Evolutionary conservation across 2,113 vertebrate species (phyloP).

Genomic region (Nyctereutes procyonoides): DNA sequence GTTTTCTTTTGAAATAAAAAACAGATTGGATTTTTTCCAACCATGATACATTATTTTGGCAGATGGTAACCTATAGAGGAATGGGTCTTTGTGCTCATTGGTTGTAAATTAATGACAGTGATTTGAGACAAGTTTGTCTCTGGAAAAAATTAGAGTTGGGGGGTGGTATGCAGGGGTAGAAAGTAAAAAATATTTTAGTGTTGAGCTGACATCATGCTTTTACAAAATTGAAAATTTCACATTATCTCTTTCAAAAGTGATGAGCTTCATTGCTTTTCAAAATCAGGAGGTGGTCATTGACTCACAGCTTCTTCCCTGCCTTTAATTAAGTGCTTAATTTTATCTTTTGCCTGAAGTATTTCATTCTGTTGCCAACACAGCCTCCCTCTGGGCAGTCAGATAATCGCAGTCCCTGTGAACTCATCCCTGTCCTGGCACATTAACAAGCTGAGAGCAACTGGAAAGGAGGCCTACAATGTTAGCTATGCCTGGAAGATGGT

Average conservation of each 20-base stretch:
- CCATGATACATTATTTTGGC: constrained; percentile 54
- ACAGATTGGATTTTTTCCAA: constrained; percentile 55
- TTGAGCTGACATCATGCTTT: constrained; percentile 37
- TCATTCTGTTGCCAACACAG: constrained; percentile 85
- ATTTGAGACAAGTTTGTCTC: constrained; percentile 54
- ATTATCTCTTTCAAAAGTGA: constrained; percentile 50
- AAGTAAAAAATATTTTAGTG: not conserved
- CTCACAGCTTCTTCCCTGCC: constrained; percentile 49
- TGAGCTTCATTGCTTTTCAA: constrained; percentile 44
- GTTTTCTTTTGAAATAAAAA: constrained; percentile 50
- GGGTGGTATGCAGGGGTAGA: not conserved
- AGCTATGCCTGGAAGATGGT: constrained; percentile 99
- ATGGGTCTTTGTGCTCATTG: constrained; percentile 27
- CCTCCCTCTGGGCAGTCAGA: constrained; percentile 97
- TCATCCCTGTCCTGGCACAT: constrained; percentile 98
- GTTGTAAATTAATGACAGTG: constrained; percentile 61
- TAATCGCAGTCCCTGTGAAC: constrained; percentile 96
- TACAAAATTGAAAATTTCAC: not conserved
- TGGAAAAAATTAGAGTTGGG: constrained; percentile 68
- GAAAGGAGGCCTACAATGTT: constrained; percentile 96
- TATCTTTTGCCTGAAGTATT: constrained; percentile 70
- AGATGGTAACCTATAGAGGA: constrained; percentile 58
- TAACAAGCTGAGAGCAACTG: constrained; percentile 94
- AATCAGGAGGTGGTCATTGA: constrained; percentile 19
- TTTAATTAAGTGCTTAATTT: constrained; percentile 75